Percentiles rank a stretch among this genome's conserved stretches.
These are phyloP conservation scores for Drosophila flavopinicola DNA, from an alignment of 2,888 invertebrate genomes.

Conservation along the genomic window DNA sequence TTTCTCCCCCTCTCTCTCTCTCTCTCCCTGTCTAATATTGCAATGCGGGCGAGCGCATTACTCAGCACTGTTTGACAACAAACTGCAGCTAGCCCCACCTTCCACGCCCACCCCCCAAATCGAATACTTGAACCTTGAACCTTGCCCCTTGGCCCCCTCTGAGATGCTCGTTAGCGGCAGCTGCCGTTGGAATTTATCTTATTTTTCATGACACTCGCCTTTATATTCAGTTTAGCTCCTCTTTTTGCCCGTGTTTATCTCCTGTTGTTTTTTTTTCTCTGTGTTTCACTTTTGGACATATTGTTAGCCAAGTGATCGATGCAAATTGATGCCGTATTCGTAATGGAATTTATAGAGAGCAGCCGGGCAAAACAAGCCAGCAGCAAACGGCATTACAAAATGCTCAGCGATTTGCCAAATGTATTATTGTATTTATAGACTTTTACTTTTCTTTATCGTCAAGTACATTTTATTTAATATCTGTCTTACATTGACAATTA, in stretches of 20 bases:
- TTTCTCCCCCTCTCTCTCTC: not conserved
- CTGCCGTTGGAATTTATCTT: conserved; percentile 73
- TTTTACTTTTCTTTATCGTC: too few relatives aligned
- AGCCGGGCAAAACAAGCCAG: too few relatives aligned
- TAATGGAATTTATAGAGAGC: conserved; percentile 52
- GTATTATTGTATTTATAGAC: too few relatives aligned
- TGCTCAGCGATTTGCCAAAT: too few relatives aligned
- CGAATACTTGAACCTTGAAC: not conserved
- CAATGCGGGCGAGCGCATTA: conserved; percentile 43
- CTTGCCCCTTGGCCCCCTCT: not conserved
- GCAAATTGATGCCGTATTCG: conserved; percentile 74
- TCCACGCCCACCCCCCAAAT: not conserved
- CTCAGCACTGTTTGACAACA: conserved; percentile 48
- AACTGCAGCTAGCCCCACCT: conserved; percentile 29
- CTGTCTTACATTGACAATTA: too few relatives aligned
- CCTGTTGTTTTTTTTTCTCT: conserved; percentile 35
- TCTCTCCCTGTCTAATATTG: conserved; percentile 1
- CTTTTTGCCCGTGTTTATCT: conserved; percentile 16
- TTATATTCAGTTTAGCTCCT: conserved; percentile 32
- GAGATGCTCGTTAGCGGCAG: conserved; percentile 72
- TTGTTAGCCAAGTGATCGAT: conserved; percentile 75
- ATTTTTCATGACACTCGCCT: conserved; percentile 60
- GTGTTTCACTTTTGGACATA: conserved; percentile 59
- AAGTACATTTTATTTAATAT: too few relatives aligned
- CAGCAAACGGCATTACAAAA: too few relatives aligned